Percentiles rank a stretch among this genome's conserved stretches.
phyloP scores from a whole-genome alignment of 2,113 vertebrate genomes.

The Syngnathoides biaculeatus region DNA sequence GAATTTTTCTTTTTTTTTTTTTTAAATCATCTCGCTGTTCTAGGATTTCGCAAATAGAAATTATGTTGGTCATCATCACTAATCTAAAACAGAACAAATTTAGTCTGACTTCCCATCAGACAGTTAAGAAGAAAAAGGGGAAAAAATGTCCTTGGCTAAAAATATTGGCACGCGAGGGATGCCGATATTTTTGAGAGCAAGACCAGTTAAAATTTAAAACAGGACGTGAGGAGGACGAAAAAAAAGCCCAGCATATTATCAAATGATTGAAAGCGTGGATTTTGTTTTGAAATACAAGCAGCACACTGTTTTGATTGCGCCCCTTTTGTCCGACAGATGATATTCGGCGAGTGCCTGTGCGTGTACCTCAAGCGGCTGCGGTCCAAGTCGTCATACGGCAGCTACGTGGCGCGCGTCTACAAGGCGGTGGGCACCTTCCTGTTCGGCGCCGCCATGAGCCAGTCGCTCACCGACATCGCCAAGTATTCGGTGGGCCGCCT shows the following conservation, averaged over 20 bases:
- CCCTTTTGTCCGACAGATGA: constrained; percentile 77
- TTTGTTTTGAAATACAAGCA: neutral
- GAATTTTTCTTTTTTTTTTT: too few relatives aligned
- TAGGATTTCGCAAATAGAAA: too few relatives aligned
- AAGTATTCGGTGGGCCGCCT: constrained; percentile 95
- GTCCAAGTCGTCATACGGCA: constrained; percentile 89
- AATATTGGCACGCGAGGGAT: too few relatives aligned
- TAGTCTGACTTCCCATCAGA: too few relatives aligned
- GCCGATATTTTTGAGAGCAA: too few relatives aligned
- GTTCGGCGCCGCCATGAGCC: constrained; percentile 95
- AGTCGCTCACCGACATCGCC: constrained; percentile 95
- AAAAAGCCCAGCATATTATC: neutral
- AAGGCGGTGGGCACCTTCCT: constrained; percentile 91
- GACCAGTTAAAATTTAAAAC: too few relatives aligned
- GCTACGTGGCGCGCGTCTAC: constrained; percentile 85
- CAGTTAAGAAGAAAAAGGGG: too few relatives aligned
- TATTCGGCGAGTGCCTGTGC: constrained; percentile 85
- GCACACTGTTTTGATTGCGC: neutral
- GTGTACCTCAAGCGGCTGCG: constrained; percentile 83
- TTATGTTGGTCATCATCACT: too few relatives aligned
- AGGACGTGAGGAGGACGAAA: too few relatives aligned
- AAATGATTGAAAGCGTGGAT: neutral
- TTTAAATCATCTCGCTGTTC: too few relatives aligned
- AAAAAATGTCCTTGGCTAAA: too few relatives aligned
- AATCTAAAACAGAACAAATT: too few relatives aligned